Percentiles rank a stretch among this genome's conserved stretches.
These are phyloP conservation scores for Montipora efflorescens DNA, from an alignment of 64 coral and sea anemone species.

Conservation along the genomic window DNA sequence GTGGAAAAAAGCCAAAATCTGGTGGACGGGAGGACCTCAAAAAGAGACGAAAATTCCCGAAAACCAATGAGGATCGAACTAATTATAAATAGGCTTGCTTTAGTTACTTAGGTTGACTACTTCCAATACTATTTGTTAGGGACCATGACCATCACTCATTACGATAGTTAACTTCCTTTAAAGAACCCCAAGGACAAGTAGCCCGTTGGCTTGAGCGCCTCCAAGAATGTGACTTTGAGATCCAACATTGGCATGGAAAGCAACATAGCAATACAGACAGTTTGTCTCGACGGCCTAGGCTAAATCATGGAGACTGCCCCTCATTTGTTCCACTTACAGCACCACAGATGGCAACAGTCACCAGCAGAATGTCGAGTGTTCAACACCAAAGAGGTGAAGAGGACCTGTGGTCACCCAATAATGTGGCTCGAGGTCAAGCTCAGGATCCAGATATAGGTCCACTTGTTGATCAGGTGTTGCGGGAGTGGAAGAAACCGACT, in stretches of 20 bases:
- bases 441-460: conserved; percentile 14
- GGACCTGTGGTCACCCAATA: background rate
- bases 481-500: conserved; percentile 37
- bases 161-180: conserved; percentile 39
- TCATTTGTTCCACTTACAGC: background rate
- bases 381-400: background rate
- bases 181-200: conserved; percentile 33
- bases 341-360: background rate
- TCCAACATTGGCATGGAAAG: conserved; percentile 34
- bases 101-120: too few species aligned
- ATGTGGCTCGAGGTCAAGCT: background rate
- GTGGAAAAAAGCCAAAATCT: too few species aligned
- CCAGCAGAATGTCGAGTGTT: background rate
- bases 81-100: too few species aligned
- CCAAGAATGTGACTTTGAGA: conserved; percentile 39
- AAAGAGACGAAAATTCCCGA: too few species aligned
- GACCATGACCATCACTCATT: conserved; percentile 20
- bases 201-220: conserved; percentile 37
- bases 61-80: too few species aligned
- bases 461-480: too few species aligned
- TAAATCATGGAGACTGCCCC: conserved; percentile 23
- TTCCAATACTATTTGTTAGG: too few species aligned
- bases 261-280: conserved; percentile 53
- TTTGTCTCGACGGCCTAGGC: conserved; percentile 44
- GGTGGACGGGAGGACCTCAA: too few species aligned